Base-by-base conservation (phyloP, 64 coral and sea anemone genomes). In the Porites australiensis region DNA sequence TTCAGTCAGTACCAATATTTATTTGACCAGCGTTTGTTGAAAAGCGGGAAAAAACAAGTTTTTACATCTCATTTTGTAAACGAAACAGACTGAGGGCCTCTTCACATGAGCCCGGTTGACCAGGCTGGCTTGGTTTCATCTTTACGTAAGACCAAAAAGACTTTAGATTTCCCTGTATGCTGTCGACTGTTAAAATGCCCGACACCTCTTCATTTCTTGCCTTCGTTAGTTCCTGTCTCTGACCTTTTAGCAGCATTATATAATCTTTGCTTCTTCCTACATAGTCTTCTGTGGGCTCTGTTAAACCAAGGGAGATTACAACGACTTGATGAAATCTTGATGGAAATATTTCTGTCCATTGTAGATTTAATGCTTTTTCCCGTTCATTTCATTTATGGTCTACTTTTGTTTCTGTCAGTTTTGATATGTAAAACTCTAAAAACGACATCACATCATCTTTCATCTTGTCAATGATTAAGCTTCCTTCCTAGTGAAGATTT, bases 371-470 rank as follows among this genome's bases (percentile, higher is more conserved):
- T 88, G 27, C 64, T 85, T 72, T 93, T 77, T 88, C 84, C 49
- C 88, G 87, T 78, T 93, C 74, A 48, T 52, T 50, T 83, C 83
- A 88, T 79, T 93, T 87, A 66, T 93, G 52, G 70, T 93, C 91
- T 47, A 93, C 83, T 75, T 75, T 70, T 72, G 84, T 87, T 55
- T 48, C 48, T 16, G 58, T 80, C 72, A 88, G 50, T 62, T 94
- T 89, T n/a, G 87, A 58, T 60, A 81, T 70, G 55, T 89, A 94
- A 73, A 62, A 54, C 11, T 87, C 83, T 70, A 53, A 82, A 61
- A 93, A 93, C 64, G 82, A 59, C 75, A 72, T 67, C 82, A 94
- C 89, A 54, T 89, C 92, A 69, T 60, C 83, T 77, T 94, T 89
- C 44, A 94, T 82, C 67, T 94, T 82, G 45, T 94, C 93, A 66